These are phyloP conservation scores for Lepus americanus DNA, from an alignment of 2,113 vertebrate genomes.

Conservation along the genomic window DNA sequence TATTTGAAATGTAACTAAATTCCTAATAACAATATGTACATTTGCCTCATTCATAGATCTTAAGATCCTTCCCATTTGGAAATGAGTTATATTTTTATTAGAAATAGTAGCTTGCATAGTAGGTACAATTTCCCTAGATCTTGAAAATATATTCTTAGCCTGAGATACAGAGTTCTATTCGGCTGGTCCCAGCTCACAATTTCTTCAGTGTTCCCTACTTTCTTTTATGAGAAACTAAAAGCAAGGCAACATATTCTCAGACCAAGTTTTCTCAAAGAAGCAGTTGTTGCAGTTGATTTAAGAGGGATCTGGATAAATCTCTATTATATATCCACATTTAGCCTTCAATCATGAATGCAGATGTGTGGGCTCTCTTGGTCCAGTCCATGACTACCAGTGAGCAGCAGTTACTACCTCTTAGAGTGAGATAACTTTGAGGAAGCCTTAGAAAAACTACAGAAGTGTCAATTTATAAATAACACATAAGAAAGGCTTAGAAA, in stretches of 20 bases:
- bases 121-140: slow-evolving; percentile 28
- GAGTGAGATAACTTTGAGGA: background rate
- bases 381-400: background rate
- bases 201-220: slow-evolving; percentile 16
- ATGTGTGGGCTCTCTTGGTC: background rate
- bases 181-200: background rate
- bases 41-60: background rate
- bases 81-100: slow-evolving; percentile 57
- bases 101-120: slow-evolving; percentile 12
- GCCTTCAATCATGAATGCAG: background rate
- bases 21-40: background rate
- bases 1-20: slow-evolving; percentile 39
- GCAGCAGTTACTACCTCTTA: background rate
- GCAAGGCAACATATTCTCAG: background rate
- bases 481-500: background rate
- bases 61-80: slow-evolving; percentile 14
- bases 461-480: slow-evolving; percentile 1
- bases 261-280: slow-evolving; percentile 32
- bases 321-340: background rate
- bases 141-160: slow-evolving; percentile 55
- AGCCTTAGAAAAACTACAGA: background rate
- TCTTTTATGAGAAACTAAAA: slow-evolving; percentile 26
- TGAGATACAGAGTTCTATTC: background rate
- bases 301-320: background rate
- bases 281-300: background rate